A percentile compares a stretch with the other conserved stretches of the same genome.
Conservation (phyloP, 2,888 invertebrate species). For the Drosophila buzzatii region DNA sequence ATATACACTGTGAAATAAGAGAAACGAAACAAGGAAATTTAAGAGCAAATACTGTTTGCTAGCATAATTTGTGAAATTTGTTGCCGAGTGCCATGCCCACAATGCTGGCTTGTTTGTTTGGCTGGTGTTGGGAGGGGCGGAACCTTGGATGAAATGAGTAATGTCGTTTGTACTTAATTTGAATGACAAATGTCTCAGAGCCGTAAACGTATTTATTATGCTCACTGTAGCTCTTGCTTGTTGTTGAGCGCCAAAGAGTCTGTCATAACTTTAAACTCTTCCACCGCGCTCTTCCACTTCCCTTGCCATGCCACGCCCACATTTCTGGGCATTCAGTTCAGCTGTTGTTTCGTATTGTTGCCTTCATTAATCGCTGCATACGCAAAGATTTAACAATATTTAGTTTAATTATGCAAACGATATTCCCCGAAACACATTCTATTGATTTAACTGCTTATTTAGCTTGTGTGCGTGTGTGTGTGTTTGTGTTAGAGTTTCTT, state of each 20-base stretch:
- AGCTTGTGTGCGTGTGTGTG: conserved; percentile 4
- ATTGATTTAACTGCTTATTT: conserved; percentile 50
- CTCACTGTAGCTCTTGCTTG: conserved; percentile 31
- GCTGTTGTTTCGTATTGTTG: conserved; percentile 49
- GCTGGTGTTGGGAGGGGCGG: neutral
- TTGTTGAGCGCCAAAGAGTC: conserved; percentile 15
- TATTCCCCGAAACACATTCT: conserved; percentile 29
- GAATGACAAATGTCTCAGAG: conserved; percentile 71
- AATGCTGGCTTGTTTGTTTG: neutral
- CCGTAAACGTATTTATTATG: conserved; percentile 70
- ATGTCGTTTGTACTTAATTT: conserved; percentile 76
- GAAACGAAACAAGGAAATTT: conserved; percentile 8
- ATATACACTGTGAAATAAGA: too few relatives aligned
- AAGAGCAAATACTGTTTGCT: conserved; percentile 10
- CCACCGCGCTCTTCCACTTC: neutral
- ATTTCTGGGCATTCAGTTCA: conserved; percentile 35
- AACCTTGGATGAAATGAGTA: conserved; percentile 53
- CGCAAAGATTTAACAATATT: conserved; percentile 53
- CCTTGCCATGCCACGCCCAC: neutral
- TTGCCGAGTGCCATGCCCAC: conserved; percentile 20
- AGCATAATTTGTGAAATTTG: conserved; percentile 33
- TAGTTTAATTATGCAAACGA: conserved; percentile 55
- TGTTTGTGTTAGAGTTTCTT: neutral
- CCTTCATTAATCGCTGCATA: conserved; percentile 50
- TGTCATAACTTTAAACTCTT: conserved; percentile 3